Conservation (phyloP, 2,797 vertebrate species). For the Periparus ater region DNA sequence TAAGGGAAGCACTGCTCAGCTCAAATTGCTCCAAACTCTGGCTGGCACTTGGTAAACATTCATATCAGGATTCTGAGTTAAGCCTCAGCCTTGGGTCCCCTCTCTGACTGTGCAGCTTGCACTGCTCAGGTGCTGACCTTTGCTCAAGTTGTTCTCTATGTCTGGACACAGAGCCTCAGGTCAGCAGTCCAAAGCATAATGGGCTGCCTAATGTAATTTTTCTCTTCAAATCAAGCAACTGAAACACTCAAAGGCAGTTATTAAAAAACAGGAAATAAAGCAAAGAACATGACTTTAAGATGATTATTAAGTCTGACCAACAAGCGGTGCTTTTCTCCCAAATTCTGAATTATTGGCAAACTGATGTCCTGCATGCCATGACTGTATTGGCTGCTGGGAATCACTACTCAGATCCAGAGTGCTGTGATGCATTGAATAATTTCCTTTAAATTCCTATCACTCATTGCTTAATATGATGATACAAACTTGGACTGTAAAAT, state of each 20-base stretch:
- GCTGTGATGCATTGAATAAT: neutral
- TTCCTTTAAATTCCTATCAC: neutral
- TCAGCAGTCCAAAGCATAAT: neutral
- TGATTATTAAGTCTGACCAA: neutral
- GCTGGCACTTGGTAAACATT: neutral
- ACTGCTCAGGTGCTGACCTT: neutral
- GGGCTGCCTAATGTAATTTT: neutral
- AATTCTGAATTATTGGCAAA: neutral
- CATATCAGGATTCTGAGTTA: neutral
- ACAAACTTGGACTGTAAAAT: neutral
- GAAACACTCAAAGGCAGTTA: neutral
- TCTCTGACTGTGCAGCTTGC: neutral
- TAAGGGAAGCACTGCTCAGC: neutral
- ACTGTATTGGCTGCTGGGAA: neutral
- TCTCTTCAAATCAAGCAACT: neutral
- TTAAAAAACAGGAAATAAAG: neutral
- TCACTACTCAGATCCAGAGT: neutral
- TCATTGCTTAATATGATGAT: neutral
- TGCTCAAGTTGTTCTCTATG: fast-evolving
- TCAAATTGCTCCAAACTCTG: neutral
- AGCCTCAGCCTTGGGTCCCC: neutral
- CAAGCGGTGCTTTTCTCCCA: neutral
- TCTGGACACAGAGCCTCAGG: neutral
- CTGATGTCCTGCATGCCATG: neutral
- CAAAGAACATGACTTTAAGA: neutral